A percentile compares a stretch with the other conserved stretches of the same genome.
Evolutionary conservation across 2,888 invertebrate genomes (phyloP).

Genomic region (Pammene fasciana): DNA sequence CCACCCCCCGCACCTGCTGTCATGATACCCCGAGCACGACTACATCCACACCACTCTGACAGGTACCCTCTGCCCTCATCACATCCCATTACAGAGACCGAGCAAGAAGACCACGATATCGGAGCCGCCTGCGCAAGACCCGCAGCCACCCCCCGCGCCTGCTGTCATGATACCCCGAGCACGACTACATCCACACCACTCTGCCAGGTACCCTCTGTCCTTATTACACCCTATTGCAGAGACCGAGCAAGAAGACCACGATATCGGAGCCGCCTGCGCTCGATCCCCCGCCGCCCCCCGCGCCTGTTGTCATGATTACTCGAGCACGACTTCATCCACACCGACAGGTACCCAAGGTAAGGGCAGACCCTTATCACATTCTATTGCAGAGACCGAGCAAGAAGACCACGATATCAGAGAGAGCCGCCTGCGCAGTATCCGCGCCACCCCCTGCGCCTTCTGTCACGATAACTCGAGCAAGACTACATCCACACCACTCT

Average conservation of each 20-base stretch:
- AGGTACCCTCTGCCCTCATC: conserved; percentile 56
- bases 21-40: conserved; percentile 93
- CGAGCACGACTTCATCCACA: conserved; percentile 91
- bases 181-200: conserved; percentile 87
- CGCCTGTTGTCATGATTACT: conserved; percentile 94
- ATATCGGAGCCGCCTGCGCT: conserved; percentile 79
- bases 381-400: conserved; percentile 59
- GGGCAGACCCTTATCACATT: no score
- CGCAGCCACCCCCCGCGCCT: conserved; percentile 83
- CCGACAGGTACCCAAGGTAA: conserved; percentile 67
- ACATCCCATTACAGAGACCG: conserved; percentile 51
- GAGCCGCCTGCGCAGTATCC: conserved; percentile 81
- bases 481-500: conserved; percentile 86
- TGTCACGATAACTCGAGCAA: conserved; percentile 94
- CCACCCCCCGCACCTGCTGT: conserved; percentile 88
- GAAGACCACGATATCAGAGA: conserved; percentile 68
- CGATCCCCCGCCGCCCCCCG: conserved; percentile 79
- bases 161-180: conserved; percentile 95
- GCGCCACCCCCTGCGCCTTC: conserved; percentile 85
- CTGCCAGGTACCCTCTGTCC: conserved; percentile 66
- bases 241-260: conserved; percentile 63
- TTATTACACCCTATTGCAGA: conserved; percentile 49
- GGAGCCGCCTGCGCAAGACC: conserved; percentile 80
- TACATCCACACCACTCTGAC: conserved; percentile 85
- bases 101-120: conserved; percentile 69